These are phyloP conservation scores for Otis tarda DNA, from an alignment of 2,113 vertebrate species.

Conservation along the genomic window DNA sequence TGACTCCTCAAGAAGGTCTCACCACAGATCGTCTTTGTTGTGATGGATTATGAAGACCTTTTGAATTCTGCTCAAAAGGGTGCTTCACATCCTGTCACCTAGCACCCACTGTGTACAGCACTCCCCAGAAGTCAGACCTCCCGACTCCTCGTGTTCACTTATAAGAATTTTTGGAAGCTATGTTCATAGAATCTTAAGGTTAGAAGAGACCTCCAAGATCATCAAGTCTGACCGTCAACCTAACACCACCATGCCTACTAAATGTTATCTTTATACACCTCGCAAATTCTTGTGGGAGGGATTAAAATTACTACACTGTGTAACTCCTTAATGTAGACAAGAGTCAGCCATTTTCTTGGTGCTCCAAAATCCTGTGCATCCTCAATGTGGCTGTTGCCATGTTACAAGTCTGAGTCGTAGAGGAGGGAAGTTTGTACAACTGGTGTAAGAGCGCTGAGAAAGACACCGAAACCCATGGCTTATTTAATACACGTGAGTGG, in stretches of 20 bases:
- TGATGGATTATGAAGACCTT: background rate
- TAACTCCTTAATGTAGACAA: fast-evolving
- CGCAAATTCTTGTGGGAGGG: background rate
- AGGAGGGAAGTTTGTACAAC: background rate
- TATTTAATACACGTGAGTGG: fast-evolving
- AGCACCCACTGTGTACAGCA: background rate
- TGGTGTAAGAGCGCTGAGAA: background rate
- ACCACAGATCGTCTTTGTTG: background rate
- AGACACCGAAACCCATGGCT: fast-evolving
- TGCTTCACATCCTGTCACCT: background rate
- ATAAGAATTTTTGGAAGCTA: background rate
- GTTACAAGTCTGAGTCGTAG: fast-evolving
- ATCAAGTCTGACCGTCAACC: no score
- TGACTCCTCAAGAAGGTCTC: background rate
- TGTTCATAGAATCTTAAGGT: no score
- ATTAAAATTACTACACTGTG: background rate
- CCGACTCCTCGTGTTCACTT: fast-evolving
- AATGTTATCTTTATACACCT: background rate
- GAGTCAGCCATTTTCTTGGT: background rate
- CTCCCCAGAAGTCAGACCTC: background rate
- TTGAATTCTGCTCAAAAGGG: background rate
- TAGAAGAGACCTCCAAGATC: no score
- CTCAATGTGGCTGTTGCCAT: fast-evolving
- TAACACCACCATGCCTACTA: no score
- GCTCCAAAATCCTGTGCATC: background rate